phyloP scores from a whole-genome alignment of 2,888 invertebrate genomes.

The Drosophila vallismaia region DNA sequence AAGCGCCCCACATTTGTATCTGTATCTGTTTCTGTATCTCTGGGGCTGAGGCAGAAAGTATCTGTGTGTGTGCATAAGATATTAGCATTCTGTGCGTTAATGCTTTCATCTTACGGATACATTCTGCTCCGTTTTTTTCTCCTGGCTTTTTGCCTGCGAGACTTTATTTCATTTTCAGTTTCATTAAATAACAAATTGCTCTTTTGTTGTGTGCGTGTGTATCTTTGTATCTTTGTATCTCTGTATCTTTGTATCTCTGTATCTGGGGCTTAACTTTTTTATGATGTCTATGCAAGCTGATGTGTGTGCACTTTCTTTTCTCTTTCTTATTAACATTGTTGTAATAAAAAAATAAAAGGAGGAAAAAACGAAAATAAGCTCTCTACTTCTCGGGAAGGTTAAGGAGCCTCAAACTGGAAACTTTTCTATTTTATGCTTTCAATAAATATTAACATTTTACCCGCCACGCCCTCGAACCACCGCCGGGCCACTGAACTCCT shows the following conservation, averaged over 20 bases:
- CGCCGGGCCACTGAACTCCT: background rate
- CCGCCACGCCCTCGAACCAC: background rate
- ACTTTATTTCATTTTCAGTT: slow-evolving; percentile 74
- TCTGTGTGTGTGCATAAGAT: slow-evolving; percentile 61
- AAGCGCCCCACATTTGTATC: slow-evolving; percentile 26
- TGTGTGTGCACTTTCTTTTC: slow-evolving; percentile 42
- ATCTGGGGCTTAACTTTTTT: slow-evolving; percentile 63
- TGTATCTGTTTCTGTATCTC: slow-evolving; percentile 43
- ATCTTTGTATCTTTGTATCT: slow-evolving; percentile 25
- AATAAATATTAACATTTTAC: slow-evolving; percentile 74
- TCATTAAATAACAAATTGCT: slow-evolving; percentile 79
- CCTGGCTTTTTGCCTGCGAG: slow-evolving; percentile 25
- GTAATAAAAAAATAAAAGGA: slow-evolving; percentile 19
- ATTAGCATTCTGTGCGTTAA: slow-evolving; percentile 74
- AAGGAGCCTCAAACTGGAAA: slow-evolving; percentile 25
- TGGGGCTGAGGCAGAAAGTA: slow-evolving; percentile 9
- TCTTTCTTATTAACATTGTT: slow-evolving; percentile 25
- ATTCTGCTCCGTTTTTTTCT: slow-evolving; percentile 20
- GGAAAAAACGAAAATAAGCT: background rate
- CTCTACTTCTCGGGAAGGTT: slow-evolving; percentile 7
- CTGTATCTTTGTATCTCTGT: slow-evolving; percentile 31
- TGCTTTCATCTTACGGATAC: slow-evolving; percentile 65
- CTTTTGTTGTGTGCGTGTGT: slow-evolving; percentile 53
- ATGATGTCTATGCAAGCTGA: slow-evolving; percentile 52
- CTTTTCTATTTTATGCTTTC: slow-evolving; percentile 63